A percentile compares a stretch with the other conserved stretches of the same genome.
phyloP scores from a whole-genome alignment of 2,797 vertebrate genomes.

The Staurois parvus region DNA sequence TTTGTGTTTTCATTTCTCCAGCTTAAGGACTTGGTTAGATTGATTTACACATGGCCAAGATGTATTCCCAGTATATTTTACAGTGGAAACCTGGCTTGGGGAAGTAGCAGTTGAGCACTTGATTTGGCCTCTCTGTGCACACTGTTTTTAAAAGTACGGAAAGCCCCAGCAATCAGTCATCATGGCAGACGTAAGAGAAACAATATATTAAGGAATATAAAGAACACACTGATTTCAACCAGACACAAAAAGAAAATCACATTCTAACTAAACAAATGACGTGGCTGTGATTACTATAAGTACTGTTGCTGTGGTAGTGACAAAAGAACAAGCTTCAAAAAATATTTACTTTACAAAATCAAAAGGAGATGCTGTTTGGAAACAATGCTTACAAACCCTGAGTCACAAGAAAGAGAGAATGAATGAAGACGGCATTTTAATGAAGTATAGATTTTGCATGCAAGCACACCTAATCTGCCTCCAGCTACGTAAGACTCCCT shows the following conservation, averaged over 20 bases:
- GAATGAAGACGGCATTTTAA: conserved; percentile 16
- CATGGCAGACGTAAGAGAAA: conserved; percentile 41
- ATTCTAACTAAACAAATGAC: conserved; percentile 52
- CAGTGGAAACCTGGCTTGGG: background rate
- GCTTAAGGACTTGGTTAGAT: background rate
- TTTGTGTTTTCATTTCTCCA: no score
- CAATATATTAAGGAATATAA: conserved; percentile 9
- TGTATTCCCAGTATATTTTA: background rate
- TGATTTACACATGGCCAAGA: background rate
- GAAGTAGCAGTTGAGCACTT: background rate
- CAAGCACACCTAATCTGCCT: background rate
- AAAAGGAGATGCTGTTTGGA: conserved; percentile 27
- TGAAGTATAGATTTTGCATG: conserved; percentile 1
- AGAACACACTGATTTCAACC: conserved; percentile 28
- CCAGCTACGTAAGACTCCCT: background rate
- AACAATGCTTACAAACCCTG: conserved; percentile 3
- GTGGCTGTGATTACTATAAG: conserved; percentile 31
- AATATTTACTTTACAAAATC: conserved; percentile 51
- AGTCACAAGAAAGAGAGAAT: background rate
- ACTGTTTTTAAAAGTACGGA: conserved; percentile 16
- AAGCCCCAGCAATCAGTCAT: conserved; percentile 44
- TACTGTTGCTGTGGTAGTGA: conserved; percentile 32
- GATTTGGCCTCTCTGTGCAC: background rate
- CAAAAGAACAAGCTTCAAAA: conserved; percentile 10
- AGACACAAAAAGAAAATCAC: conserved; percentile 36